Conservation (phyloP, 1,140 invertebrate genomes). For the Zaprionus camerounensis region DNA sequence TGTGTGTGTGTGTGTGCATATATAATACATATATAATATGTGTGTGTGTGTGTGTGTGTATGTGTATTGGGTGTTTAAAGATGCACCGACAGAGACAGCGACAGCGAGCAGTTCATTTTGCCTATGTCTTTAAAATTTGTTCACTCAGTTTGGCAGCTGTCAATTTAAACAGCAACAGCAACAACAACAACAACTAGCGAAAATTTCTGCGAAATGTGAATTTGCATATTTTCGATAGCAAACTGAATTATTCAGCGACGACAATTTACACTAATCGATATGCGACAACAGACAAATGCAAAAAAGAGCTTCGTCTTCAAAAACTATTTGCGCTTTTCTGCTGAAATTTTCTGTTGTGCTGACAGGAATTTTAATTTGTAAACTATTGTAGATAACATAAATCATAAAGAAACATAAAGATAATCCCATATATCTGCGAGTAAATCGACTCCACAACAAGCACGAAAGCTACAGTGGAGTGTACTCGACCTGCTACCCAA, state of each 20-base stretch:
- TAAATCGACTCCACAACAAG: too few species aligned
- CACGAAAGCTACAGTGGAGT: too few species aligned
- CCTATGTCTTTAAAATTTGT: conserved; percentile 1
- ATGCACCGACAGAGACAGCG: conserved; percentile 1
- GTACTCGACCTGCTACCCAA: too few species aligned
- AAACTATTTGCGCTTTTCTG: conserved; percentile 1
- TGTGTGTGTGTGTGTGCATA: neutral
- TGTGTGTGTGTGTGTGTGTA: neutral
- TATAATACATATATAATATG: conserved; percentile 1
- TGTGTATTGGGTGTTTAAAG: conserved; percentile 9
- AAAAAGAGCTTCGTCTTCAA: neutral
- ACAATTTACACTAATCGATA: conserved; percentile 9
- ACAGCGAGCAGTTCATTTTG: neutral
- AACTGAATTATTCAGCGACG: conserved; percentile 7
- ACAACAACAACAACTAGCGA: neutral
- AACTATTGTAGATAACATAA: neutral
- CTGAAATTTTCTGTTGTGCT: neutral
- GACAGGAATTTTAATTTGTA: neutral
- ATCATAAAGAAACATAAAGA: too few species aligned
- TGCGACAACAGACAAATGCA: neutral
- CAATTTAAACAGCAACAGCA: conserved; percentile 17
- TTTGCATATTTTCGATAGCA: conserved; percentile 16
- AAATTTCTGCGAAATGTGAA: conserved; percentile 11
- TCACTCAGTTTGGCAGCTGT: conserved; percentile 30
- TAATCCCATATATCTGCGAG: too few species aligned